phyloP scores from a whole-genome alignment of 2,888 invertebrate species.

The Tridacna crocea region DNA sequence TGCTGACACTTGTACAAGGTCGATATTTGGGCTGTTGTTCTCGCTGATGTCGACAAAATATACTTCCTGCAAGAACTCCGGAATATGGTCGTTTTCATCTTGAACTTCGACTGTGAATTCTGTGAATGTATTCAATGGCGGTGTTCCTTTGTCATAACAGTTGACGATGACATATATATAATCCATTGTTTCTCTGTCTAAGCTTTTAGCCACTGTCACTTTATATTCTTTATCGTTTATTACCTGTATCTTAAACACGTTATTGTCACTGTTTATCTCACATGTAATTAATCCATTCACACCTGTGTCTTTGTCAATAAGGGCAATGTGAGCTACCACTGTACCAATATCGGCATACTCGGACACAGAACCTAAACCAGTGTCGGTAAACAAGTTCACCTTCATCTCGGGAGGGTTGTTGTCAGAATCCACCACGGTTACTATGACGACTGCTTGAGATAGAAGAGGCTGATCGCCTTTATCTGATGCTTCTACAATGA shows the following conservation, averaged over 20 bases:
- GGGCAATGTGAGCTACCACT: conserved; percentile 74
- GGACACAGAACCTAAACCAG: conserved; percentile 67
- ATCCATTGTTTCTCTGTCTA: conserved; percentile 65
- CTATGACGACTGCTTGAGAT: conserved; percentile 70
- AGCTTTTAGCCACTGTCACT: conserved; percentile 61
- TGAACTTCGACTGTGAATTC: conserved; percentile 85
- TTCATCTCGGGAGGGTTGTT: conserved; percentile 93
- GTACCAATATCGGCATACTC: conserved; percentile 75
- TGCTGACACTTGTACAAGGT: conserved; percentile 69
- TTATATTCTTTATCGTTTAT: conserved; percentile 73
- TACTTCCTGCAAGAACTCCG: conserved; percentile 88
- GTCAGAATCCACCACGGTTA: conserved; percentile 92
- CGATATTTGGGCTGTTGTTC: conserved; percentile 68
- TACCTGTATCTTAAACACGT: conserved; percentile 71
- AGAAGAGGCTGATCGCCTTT: conserved; percentile 73
- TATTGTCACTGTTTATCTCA: conserved; percentile 63
- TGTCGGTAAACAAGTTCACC: conserved; percentile 71
- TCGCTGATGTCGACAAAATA: conserved; percentile 68
- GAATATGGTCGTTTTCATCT: conserved; percentile 96
- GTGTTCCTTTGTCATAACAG: conserved; percentile 67
- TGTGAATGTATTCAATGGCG: conserved; percentile 63
- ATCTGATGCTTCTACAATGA: conserved; percentile 77
- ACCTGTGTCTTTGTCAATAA: conserved; percentile 74
- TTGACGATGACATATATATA: conserved; percentile 61
- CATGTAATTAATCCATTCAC: conserved; percentile 75